Percentiles rank a stretch among this genome's conserved stretches.
Evolutionary conservation across 2,113 vertebrate species (phyloP).

Genomic region (Mugil cephalus): DNA sequence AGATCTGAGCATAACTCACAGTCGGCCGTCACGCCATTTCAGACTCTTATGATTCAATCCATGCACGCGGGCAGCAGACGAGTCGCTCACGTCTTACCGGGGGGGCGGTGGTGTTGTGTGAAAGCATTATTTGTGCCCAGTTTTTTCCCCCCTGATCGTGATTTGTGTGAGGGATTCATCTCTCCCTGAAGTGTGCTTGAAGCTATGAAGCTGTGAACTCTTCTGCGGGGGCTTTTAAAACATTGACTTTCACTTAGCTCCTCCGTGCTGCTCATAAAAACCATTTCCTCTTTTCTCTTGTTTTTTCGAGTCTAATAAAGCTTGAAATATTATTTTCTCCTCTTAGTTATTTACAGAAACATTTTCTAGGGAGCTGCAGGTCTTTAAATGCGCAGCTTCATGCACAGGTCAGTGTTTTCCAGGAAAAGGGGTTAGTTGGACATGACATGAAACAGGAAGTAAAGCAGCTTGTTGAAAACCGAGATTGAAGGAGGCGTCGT

Average conservation of each 20-base stretch:
- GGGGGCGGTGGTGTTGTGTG: conserved; percentile 20
- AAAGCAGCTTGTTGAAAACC: conserved; percentile 20
- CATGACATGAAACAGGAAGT: conserved; percentile 36
- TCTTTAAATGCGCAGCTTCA: conserved; percentile 7
- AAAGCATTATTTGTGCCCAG: conserved; percentile 20
- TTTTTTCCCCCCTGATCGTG: not conserved
- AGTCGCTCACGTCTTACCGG: conserved; percentile 8
- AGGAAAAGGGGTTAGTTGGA: conserved; percentile 17
- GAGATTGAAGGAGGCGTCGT: not conserved
- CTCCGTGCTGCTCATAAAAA: conserved; percentile 9
- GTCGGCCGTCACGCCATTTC: conserved; percentile 57
- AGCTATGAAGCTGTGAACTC: conserved; percentile 13
- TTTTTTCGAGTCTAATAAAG: not conserved
- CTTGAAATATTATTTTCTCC: conserved; percentile 2
- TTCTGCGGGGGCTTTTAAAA: conserved; percentile 9
- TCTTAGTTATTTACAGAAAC: not conserved
- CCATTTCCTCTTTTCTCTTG: conserved; percentile 1
- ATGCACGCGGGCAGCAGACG: conserved; percentile 11
- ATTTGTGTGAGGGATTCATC: conserved; percentile 34
- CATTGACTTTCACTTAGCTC: conserved; percentile 28
- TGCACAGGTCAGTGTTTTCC: conserved; percentile 1
- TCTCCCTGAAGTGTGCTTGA: conserved; percentile 1
- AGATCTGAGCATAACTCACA: conserved; percentile 49
- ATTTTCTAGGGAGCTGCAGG: conserved; percentile 1
- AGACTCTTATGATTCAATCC: conserved; percentile 54